phyloP scores from a whole-genome alignment of 2,888 invertebrate genomes.

The Drosophila anomalipes region DNA sequence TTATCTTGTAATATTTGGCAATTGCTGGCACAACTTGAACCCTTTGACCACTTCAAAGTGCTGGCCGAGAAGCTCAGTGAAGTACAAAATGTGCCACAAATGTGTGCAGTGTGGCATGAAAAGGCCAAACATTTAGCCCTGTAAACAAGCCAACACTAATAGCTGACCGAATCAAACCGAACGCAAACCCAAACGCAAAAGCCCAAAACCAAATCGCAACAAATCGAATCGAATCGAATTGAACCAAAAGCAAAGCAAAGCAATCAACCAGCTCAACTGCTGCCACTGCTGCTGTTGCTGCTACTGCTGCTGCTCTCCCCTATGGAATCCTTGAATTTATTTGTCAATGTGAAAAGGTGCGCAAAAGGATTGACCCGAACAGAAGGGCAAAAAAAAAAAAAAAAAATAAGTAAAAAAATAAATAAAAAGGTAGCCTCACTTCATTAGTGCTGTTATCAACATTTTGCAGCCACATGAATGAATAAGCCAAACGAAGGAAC shows the following conservation, averaged over 20 bases:
- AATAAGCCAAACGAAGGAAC: constrained; percentile 50
- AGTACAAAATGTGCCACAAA: constrained; percentile 79
- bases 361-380: constrained; percentile 62
- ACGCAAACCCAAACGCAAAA: constrained; percentile 9
- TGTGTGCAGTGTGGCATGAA: constrained; percentile 74
- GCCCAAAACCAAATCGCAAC: constrained; percentile 18
- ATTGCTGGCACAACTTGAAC: constrained; percentile 32
- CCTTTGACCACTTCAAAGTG: constrained; percentile 62
- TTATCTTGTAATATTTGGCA: constrained; percentile 62
- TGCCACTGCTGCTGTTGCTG: not conserved
- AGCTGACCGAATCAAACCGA: constrained; percentile 56
- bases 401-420: not conserved
- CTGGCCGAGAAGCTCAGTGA: constrained; percentile 48
- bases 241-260: constrained; percentile 60
- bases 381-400: not conserved
- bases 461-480: constrained; percentile 68
- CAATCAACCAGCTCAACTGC: constrained; percentile 65
- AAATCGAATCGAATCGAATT: constrained; percentile 24
- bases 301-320: not conserved
- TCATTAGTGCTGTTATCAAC: constrained; percentile 80
- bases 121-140: constrained; percentile 74
- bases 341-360: constrained; percentile 78
- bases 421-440: constrained; percentile 72
- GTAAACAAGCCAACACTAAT: constrained; percentile 71
- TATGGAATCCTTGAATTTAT: constrained; percentile 57